Evolutionary conservation across 2,113 vertebrate genomes (phyloP).

Genomic region (Scomber colias): DNA sequence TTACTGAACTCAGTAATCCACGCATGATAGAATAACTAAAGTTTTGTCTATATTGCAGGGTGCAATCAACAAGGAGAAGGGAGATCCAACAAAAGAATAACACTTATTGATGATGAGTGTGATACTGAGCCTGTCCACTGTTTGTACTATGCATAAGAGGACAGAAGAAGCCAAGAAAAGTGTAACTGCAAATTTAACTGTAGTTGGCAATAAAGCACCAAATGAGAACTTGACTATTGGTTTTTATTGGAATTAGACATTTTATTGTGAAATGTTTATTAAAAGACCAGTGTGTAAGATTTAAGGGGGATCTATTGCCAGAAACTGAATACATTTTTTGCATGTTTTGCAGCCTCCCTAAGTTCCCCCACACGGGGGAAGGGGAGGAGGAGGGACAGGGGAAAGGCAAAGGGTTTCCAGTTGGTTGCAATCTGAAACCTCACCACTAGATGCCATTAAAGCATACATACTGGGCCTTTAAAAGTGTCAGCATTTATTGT

Average conservation of each 20-base stretch:
- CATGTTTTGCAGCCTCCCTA: too few species aligned
- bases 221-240: background rate
- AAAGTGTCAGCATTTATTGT: too few species aligned
- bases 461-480: too few species aligned
- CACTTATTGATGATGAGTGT: background rate
- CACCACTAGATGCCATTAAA: too few species aligned
- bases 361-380: too few species aligned
- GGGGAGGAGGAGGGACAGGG: too few species aligned
- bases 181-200: background rate
- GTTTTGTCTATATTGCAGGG: conserved; percentile 53
- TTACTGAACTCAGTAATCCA: background rate
- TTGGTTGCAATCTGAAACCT: too few species aligned
- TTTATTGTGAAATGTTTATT: background rate
- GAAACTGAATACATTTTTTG: too few species aligned
- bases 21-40: conserved; percentile 3
- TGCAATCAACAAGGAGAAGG: conserved; percentile 1
- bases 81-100: conserved; percentile 30
- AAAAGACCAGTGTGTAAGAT: too few species aligned
- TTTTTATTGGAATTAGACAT: background rate
- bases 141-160: background rate
- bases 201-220: conserved; percentile 9
- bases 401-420: too few species aligned
- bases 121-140: background rate
- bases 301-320: too few species aligned
- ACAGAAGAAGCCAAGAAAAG: background rate